Evolutionary conservation across 1,140 invertebrate species (phyloP), one percentile per base, ranked within the genome.

Genomic region (Thaumetopoea pityocampa): DNA sequence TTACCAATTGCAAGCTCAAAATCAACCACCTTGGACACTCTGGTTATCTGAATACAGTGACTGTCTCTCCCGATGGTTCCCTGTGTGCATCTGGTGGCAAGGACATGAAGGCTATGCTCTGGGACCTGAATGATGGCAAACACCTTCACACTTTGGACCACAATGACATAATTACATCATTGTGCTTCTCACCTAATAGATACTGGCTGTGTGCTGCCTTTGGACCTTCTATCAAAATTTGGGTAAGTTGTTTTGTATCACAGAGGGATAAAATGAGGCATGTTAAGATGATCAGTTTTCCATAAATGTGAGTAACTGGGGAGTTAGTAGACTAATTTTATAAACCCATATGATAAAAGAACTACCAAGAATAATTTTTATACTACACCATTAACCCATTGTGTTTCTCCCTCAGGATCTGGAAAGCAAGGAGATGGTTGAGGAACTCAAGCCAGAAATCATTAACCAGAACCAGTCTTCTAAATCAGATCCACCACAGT

Each of bases 141-240:
- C 98, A 99, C 84, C 88, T 99, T 65, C 98, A 99, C 87, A 99
- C 98, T 16, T 88, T 99, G 54, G 96, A 99, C 68, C 98, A 99
- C 81, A 98, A 97, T 84, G 98, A 99, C 67, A 96, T 96, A 72
- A 99, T 99, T 85, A 99, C 97, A 67, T 94, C 98, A 4, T 87
- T 99, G 53, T 97, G 96, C 90, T 99, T 99, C 91, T 98, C 96
- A 62, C 98, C 98, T 30, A 99, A 99, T 87, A 93, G 98, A 79
- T 99, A 99, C 78, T 99, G 98, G 98, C 90, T 99, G 7, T 99
- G 98, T 87, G 98, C 98, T 69, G 98, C 98, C n/a, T 99, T 95
- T 74, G 98, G 98, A 64, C 96, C 98, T 38, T 95, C 93, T 58
- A 99, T 99, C 77, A 99, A 98, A 87, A 99, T 99, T 74, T 99